Percentiles rank a stretch among this genome's conserved stretches.
Conservation (phyloP, 2,888 invertebrate species). For the Drosophila greeni region DNA sequence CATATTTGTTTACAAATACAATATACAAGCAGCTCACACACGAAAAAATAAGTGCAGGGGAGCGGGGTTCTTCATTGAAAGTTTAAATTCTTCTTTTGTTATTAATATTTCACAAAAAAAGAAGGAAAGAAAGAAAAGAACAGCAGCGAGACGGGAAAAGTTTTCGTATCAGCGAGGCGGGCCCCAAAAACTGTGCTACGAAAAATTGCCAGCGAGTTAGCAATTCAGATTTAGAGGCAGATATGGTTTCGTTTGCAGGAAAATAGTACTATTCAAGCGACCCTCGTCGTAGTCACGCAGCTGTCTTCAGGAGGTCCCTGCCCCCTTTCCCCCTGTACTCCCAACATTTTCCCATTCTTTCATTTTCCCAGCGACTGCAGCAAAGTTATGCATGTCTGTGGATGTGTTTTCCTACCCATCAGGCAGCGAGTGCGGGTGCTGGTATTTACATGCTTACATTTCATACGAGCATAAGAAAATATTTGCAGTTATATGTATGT, state of each 20-base stretch:
- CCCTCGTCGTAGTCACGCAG: slow-evolving; percentile 28
- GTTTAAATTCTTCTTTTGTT: slow-evolving; percentile 67
- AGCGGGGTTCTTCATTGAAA: slow-evolving; percentile 56
- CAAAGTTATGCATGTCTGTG: slow-evolving; percentile 38
- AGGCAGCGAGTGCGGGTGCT: slow-evolving; percentile 11
- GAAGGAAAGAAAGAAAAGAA: slow-evolving; percentile 11
- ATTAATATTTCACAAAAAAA: slow-evolving; percentile 65
- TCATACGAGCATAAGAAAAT: slow-evolving; percentile 67
- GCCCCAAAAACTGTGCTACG: slow-evolving; percentile 25
- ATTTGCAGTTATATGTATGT: slow-evolving; percentile 60
- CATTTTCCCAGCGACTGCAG: slow-evolving; percentile 15
- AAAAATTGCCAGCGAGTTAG: slow-evolving; percentile 4
- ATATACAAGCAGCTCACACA: slow-evolving; percentile 28
- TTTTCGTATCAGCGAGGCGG: slow-evolving; percentile 14
- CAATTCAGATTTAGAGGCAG: slow-evolving; percentile 7
- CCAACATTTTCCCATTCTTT: slow-evolving; percentile 5
- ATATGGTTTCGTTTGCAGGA: neutral
- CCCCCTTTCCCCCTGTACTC: neutral
- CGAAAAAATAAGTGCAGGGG: neutral
- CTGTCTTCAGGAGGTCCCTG: slow-evolving; percentile 14
- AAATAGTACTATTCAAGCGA: slow-evolving; percentile 23
- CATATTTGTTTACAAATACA: slow-evolving; percentile 50
- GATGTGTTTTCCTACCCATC: slow-evolving; percentile 17
- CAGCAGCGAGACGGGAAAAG: slow-evolving; percentile 5
- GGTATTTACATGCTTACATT: slow-evolving; percentile 64